Evolutionary conservation across 2,113 vertebrate species (phyloP), one percentile per base, ranked within the genome.

Genomic region (Paraplagusia blochii): DNA sequence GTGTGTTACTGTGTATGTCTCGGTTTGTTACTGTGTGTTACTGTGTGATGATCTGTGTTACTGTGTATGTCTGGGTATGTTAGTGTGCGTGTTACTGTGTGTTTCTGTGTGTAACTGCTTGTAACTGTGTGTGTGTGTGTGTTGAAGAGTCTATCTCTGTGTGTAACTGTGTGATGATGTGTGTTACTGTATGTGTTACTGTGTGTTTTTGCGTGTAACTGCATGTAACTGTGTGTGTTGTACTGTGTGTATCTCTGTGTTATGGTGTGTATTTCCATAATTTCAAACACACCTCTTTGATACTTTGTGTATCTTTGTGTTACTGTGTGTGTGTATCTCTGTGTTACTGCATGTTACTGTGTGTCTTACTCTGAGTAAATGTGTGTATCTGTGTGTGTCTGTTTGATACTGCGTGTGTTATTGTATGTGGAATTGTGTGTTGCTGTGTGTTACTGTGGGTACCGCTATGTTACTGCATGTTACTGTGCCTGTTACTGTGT

Each of bases 81-180:
- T 49, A 34, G 47, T 17, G 35, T 53, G 17, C 50, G 9, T 53
- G 4, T 44, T 52, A 17, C 66, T 66, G 16, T 50, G 71, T 58
- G 22, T 14, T 39, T 51, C 18, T 63, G 59, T 38, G 15, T 47
- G 53, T 59, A 58, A 40, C 15, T 9, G n/a, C n/a, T 29, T 55
- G 52, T 57, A 58, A 11, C 52, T 64, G 13, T 48, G 22, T 29
- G 53, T 22, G 45, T 48, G 7, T 16, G 17, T 40, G 50, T 40
- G 47, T n/a, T n/a, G n/a, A n/a, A n/a, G n/a, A n/a, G n/a, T n/a
- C n/a, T n/a, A n/a, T n/a, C n/a, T n/a, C n/a, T 17, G 45, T 34
- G 9, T 64, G 17, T n/a, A n/a, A n/a, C n/a, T 46, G 55, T 40
- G 47, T 17, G 35, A n/a, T n/a, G n/a, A n/a, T 53, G 17, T 55